phyloP scores from a whole-genome alignment of 1,140 invertebrate genomes.

The Drosophila lacteicornis region DNA sequence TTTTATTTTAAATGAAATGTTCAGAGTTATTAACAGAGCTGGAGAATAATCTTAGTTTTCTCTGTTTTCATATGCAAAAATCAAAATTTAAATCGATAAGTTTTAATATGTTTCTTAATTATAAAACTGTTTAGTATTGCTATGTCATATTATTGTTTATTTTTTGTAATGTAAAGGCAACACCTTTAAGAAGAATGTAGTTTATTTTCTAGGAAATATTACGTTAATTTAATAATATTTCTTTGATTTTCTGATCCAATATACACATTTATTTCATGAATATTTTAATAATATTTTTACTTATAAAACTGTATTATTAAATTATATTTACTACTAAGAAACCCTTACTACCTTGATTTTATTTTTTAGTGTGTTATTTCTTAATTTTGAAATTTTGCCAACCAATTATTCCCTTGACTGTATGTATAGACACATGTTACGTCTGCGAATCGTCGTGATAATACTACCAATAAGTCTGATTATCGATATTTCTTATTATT shows the following conservation, averaged over 20 bases:
- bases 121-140: neutral
- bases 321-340: no score
- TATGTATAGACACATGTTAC: neutral
- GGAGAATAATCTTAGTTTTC: no score
- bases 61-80: neutral
- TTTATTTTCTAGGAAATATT: neutral
- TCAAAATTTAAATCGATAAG: neutral
- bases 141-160: neutral
- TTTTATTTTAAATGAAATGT: neutral
- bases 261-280: neutral
- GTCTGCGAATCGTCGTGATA: constrained; percentile 16
- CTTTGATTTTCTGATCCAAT: neutral
- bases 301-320: neutral
- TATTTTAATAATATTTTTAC: no score
- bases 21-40: no score
- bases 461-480: constrained; percentile 46
- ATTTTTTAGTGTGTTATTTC: neutral
- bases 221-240: neutral
- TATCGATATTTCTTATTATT: constrained; percentile 33
- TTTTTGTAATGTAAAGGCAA: neutral
- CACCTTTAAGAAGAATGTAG: neutral
- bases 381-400: neutral
- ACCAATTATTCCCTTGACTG: neutral
- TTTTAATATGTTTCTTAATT: neutral
- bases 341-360: neutral